Conservation (phyloP, 2,113 vertebrate species). For the Varanus komodoensis region DNA sequence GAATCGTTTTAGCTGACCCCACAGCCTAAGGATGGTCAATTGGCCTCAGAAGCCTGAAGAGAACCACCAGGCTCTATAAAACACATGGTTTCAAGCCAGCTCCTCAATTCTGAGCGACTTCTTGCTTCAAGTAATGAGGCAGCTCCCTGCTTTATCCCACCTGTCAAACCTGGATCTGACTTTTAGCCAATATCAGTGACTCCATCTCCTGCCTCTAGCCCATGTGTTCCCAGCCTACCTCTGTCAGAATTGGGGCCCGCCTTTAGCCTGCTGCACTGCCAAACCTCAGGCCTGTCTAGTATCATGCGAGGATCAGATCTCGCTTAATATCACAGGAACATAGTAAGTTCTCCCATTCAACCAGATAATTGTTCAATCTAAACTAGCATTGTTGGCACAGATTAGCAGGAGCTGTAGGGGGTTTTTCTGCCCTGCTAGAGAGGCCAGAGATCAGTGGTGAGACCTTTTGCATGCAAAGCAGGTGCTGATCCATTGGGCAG, state of each 20-base stretch:
- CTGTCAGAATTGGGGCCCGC: not conserved
- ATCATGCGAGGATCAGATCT: no score
- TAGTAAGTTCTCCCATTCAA: not conserved
- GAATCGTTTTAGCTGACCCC: no score
- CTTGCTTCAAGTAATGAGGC: no score
- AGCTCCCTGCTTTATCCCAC: no score
- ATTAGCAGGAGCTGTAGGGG: not conserved
- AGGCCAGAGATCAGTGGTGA: not conserved
- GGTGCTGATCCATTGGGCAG: no score
- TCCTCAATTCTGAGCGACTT: not conserved
- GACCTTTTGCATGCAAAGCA: not conserved
- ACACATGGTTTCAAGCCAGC: not conserved
- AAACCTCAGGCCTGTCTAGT: no score
- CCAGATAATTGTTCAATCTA: not conserved
- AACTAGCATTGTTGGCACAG: not conserved
- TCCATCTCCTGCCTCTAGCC: not conserved
- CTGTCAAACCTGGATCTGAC: not conserved
- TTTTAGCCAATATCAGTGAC: not conserved
- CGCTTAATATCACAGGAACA: not conserved
- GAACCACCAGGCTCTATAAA: no score
- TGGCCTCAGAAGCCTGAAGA: no score
- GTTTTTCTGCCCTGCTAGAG: not conserved
- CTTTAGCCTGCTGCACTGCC: not conserved
- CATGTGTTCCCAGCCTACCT: not conserved
- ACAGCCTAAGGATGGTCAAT: no score